Evolutionary conservation across 2,888 invertebrate genomes (phyloP), one percentile per base, ranked within the genome.

Genomic region (Melanophora roralis): DNA sequence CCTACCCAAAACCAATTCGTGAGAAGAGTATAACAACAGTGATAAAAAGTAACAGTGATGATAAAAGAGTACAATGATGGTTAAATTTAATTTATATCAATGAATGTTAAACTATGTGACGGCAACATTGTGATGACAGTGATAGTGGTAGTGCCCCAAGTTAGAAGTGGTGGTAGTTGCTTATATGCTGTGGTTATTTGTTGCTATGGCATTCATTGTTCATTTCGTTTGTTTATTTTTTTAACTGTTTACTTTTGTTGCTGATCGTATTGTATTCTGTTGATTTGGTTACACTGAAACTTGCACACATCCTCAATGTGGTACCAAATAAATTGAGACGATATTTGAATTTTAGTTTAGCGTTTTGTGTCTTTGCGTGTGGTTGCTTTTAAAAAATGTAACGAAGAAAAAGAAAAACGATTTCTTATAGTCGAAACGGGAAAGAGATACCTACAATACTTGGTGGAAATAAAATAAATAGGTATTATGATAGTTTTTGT

Each of bases 301-400:
- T 38, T 34, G 34, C 23, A 49, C 27, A 57, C 59, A 12, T 57
- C 55, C 62, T 71, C 60, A 55, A 51, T 55, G 67, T 67, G 67
- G 60, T 14, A 53, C 51, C 78, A 65, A 74, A 43, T 57, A 47
- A 62, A 76, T 45, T 67, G 67, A 80, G 73, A 73, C 51, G 72
- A 73, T 64, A 68, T 64, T 78, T 73, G 73, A 78, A 80, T 83
- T 84, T 85, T 82, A 86, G 86, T 86, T 86, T 84, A 85, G 84
- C 84, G 85, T 85, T 82, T 84, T 83, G 83, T 84, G 85, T 86
- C 85, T 84, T 83, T 82, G 83, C 85, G 86, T 84, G 85, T 83
- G 85, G 86, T 85, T 84, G 82, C 16, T 79, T 69, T 27, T 23
- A 19, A 19, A 65, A 71, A 75, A 55, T 49, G 55, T 43, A 67